Percentiles rank a stretch among this genome's conserved stretches.
Evolutionary conservation across 2,113 vertebrate genomes (phyloP).

Genomic region (Oryzias javanicus): DNA sequence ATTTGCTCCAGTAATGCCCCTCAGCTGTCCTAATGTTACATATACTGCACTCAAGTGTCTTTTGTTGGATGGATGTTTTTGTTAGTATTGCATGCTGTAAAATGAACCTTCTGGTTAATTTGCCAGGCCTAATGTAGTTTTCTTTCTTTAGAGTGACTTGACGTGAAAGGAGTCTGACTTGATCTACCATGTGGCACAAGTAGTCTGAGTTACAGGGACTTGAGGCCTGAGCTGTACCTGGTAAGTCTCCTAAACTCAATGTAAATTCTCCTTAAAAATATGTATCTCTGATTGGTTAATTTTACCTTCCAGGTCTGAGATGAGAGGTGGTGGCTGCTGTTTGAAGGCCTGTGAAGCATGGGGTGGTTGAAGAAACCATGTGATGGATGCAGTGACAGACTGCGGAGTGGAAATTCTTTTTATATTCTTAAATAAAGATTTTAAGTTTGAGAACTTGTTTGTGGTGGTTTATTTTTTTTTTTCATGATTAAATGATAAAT

Average conservation of each 20-base stretch:
- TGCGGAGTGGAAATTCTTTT: no score
- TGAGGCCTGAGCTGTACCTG: slow-evolving; percentile 6
- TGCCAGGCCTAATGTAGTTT: slow-evolving; percentile 36
- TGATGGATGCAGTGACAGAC: no score
- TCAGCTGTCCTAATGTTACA: slow-evolving; percentile 50
- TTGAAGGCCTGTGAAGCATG: no score
- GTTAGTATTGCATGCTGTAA: slow-evolving; percentile 54
- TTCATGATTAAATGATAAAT: no score
- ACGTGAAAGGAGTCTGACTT: slow-evolving; percentile 4
- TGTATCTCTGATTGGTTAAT: no score
- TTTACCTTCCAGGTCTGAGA: no score
- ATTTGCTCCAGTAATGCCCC: slow-evolving; percentile 56
- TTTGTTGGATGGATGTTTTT: slow-evolving; percentile 19
- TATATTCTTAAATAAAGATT: no score
- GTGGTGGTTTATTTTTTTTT: no score
- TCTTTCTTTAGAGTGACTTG: slow-evolving; percentile 58
- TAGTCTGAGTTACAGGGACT: neutral
- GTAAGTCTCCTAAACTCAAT: neutral
- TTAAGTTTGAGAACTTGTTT: no score
- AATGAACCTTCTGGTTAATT: neutral
- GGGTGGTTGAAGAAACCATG: no score
- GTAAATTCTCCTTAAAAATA: no score
- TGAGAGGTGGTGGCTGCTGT: no score
- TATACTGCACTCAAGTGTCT: slow-evolving; percentile 45
- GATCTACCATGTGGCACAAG: slow-evolving; percentile 12